Evolutionary conservation across 2,797 vertebrate genomes (phyloP).

Genomic region (Serranus cabrilla): DNA sequence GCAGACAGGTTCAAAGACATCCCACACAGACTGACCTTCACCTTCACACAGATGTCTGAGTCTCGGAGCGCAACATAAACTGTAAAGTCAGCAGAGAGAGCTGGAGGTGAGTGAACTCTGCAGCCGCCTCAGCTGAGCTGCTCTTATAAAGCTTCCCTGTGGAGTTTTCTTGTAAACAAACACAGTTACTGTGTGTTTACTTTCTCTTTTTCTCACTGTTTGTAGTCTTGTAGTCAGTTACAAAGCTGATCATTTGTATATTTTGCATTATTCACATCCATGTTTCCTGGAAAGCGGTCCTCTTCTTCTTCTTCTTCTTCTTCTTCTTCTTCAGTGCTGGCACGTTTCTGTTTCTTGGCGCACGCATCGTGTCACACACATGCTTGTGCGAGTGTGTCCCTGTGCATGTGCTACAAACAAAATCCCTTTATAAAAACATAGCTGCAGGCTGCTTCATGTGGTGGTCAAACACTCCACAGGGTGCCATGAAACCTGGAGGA

Average conservation of each 20-base stretch:
- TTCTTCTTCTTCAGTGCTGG: too few relatives aligned
- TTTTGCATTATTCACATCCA: not conserved
- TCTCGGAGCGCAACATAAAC: not conserved
- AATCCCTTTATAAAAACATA: too few relatives aligned
- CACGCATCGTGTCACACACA: not conserved
- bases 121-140: not conserved
- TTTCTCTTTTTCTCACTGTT: not conserved
- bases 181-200: not conserved
- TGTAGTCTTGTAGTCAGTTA: not conserved
- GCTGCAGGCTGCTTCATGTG: too few relatives aligned
- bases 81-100: not conserved
- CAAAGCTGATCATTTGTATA: not conserved
- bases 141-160: not conserved
- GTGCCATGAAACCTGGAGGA: not conserved
- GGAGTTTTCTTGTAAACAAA: not conserved
- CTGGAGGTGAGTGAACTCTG: not conserved
- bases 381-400: not conserved
- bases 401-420: not conserved
- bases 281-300: not conserved
- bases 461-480: not conserved
- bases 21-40: conserved; percentile 13
- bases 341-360: not conserved
- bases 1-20: conserved; percentile 3
- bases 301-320: not conserved
- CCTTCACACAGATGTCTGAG: conserved; percentile 16